Evolutionary conservation across 2,888 invertebrate genomes (phyloP).

Genomic region (Agrilus biguttatus): DNA sequence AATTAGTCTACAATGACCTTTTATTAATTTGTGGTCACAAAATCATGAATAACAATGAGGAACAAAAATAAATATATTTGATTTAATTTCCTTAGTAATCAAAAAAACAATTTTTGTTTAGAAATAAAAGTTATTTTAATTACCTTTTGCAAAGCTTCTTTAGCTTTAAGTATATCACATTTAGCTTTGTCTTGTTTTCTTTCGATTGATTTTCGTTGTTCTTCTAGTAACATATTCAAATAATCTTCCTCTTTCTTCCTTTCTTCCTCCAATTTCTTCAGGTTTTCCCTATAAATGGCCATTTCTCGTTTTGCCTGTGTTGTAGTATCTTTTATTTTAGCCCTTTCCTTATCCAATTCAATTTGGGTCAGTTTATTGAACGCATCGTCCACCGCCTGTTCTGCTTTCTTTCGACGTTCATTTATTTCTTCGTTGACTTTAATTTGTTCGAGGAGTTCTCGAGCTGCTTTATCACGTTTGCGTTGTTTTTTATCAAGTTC

Average conservation of each 20-base stretch:
- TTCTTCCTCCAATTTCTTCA: conserved; percentile 21
- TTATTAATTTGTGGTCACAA: too few species aligned
- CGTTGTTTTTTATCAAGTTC: conserved; percentile 8
- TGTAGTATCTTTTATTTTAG: conserved; percentile 13
- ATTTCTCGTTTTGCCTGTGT: conserved; percentile 19
- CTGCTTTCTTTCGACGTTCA: conserved; percentile 21
- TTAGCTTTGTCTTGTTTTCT: conserved; percentile 22
- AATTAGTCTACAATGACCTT: too few species aligned
- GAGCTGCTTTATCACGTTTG: conserved; percentile 16
- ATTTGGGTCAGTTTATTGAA: conserved; percentile 18
- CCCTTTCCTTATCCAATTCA: conserved; percentile 22
- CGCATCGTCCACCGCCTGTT: conserved; percentile 21
- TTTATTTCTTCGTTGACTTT: conserved; percentile 18
- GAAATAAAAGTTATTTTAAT: background rate
- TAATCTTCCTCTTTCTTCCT: conserved; percentile 22
- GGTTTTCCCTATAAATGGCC: conserved; percentile 20
- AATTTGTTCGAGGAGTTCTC: conserved; percentile 24
- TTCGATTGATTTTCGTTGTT: conserved; percentile 18
- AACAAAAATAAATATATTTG: too few species aligned
- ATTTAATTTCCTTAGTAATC: too few species aligned
- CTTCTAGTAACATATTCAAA: conserved; percentile 18
- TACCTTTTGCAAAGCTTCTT: conserved; percentile 20
- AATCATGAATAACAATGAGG: too few species aligned
- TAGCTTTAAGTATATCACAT: conserved; percentile 22
- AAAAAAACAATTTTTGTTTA: too few species aligned